Base-by-base conservation (phyloP, 2,888 invertebrate species). In the Sympetrum striolatum region DNA sequence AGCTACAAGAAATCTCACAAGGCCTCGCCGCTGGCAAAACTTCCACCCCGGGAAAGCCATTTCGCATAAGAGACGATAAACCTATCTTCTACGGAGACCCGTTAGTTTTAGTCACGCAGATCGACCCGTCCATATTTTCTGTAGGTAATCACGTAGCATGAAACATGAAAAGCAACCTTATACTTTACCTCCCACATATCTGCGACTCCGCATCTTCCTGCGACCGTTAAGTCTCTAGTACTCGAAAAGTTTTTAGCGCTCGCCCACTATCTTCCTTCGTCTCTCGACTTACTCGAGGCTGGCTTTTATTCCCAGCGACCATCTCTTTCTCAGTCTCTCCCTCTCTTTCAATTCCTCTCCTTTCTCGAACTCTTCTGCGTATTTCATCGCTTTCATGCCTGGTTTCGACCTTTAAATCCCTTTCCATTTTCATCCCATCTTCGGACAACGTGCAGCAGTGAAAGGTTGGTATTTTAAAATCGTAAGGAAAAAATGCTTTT, bases 111-210 rank as follows among this genome's bases (percentile, higher is more conserved):
- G 81, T 81, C 81, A 81, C 81, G 81, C 48, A 44, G 81, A 44
- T 48, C n/a, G 22, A 81, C 25, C 81, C 48, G 81, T 81, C 81
- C 81, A 81, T 81, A 81, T 81, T 81, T 81, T 81, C 81, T 25
- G 81, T 14, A n/a, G 44, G 81, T 81, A 81, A 81, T 81, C 81
- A 81, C 81, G 44, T 81, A 48, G 39, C 81, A 44, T 81, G 81
- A 25, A 44, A 81, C 81, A 81, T 81, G 81, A 81, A 81, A 48
- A 73, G 81, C 44, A 81, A 81, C 44, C 81, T 44, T 81, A 81
- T 81, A 81, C 81, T 44, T 48, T 48, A 39, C 81, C 81, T 39
- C 44, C 81, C 44, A 81, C 81, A 39, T 44, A 25, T 48, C 81
- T 48, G 48, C 81, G 48, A 81, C 39, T 64, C n/a, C 37, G 18